Evolutionary conservation across 2,797 vertebrate genomes (phyloP), one percentile per base, ranked within the genome.

Genomic region (Myripristis murdjan): DNA sequence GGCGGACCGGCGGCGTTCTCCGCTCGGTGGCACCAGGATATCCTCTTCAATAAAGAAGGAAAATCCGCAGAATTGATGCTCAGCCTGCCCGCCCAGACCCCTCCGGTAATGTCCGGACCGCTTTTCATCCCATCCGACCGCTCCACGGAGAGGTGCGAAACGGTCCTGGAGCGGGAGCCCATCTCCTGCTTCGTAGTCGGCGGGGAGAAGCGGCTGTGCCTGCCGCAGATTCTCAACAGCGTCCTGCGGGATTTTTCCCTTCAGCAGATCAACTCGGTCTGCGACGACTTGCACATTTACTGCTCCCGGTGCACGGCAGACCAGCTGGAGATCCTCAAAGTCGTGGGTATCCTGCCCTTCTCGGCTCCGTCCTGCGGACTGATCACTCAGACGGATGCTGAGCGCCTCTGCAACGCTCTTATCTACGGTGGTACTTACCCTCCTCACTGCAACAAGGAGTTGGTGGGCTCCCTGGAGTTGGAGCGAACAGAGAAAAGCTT

Each of bases 131-230:
- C 98, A 39, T 98, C 97, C 33, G 98, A 99, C 91, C 96, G 98
- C 84, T 99, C 97, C 78, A 99, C 98, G 0, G 98, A 99, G 95
- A 93, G 97, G 85, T 99, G 98, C 91, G 98, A 99, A 96, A 99
- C 98, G 44, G 96, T 98, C 74, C 94, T 99, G 94, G 98, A 99
- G 67, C 93, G 95, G 46, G 98, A 99, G 95, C 97, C 96, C 93
- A 99, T 99, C 95, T 99, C 98, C 15, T 99, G 98, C 92, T 99
- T 99, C 88, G 97, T 98, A 89, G 98, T 99, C 88, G 98, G 98
- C 76, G 98, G 98, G 33, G 98, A 99, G 94, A 99, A 99, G 94
- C 96, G 98, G 1, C 94, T 99, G 77, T 99, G 98, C 83, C 92
- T 99, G 87, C 98, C 98, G 73, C 98, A 99, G 96, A 99, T 99